Evolutionary conservation across 2,888 invertebrate genomes (phyloP).

Genomic region (Polylopha cassiicola): DNA sequence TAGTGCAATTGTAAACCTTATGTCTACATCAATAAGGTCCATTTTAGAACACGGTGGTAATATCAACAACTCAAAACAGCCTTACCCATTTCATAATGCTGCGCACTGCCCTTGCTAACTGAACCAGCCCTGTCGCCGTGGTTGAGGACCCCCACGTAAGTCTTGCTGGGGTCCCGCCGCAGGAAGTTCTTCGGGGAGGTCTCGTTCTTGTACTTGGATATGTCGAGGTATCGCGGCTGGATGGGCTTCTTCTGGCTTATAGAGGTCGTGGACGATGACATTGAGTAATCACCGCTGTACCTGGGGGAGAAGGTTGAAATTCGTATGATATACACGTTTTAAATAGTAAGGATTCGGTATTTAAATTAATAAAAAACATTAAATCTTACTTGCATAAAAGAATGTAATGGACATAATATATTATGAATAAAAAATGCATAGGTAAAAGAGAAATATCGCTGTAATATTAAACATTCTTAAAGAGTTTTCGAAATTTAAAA

Average conservation of each 20-base stretch:
- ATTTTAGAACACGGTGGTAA: no score
- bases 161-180: conserved; percentile 76
- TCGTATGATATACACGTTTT: no score
- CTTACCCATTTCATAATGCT: conserved; percentile 68
- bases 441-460: no score
- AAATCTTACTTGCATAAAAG: no score
- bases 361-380: no score
- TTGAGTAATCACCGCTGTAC: conserved; percentile 71
- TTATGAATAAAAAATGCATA: no score
- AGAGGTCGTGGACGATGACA: conserved; percentile 70
- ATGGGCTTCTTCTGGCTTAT: conserved; percentile 48
- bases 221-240: conserved; percentile 77
- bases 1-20: no score
- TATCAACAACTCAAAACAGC: background rate
- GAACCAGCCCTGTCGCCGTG: conserved; percentile 32
- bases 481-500: no score
- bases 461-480: no score
- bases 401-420: no score
- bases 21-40: no score
- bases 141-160: conserved; percentile 59
- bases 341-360: no score
- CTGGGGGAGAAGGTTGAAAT: conserved; percentile 40
- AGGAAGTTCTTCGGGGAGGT: conserved; percentile 68
- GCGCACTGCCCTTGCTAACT: conserved; percentile 56
- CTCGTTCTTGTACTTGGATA: conserved; percentile 78